Percentiles rank a stretch among this genome's conserved stretches.
Evolutionary conservation across 2,888 invertebrate species (phyloP).

Genomic region (Slavum lentiscoides): DNA sequence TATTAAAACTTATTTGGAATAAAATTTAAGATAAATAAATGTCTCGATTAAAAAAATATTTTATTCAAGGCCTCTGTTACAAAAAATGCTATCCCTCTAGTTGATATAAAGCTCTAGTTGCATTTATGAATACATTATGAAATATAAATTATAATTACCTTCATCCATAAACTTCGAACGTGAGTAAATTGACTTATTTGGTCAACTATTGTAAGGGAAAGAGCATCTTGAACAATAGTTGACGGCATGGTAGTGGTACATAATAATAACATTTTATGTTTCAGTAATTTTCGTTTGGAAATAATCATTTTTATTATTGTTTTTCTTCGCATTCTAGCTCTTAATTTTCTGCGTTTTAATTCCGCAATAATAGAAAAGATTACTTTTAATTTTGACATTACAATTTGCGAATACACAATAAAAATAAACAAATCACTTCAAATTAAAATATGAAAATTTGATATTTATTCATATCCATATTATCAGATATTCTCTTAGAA

Average conservation of each 20-base stretch:
- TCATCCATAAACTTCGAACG: constrained; percentile 29
- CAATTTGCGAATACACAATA: too few relatives aligned
- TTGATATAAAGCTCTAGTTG: neutral
- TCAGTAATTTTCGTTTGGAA: constrained; percentile 9
- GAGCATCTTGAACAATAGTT: constrained; percentile 31
- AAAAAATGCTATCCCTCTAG: constrained; percentile 12
- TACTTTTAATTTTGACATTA: too few relatives aligned
- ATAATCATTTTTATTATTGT: constrained; percentile 12
- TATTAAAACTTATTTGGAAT: neutral
- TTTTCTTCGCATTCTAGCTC: constrained; percentile 19
- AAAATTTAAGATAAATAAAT: constrained; percentile 11
- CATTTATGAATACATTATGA: constrained; percentile 25
- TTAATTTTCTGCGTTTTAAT: constrained; percentile 19
- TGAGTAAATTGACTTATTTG: constrained; percentile 13
- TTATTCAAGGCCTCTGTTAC: constrained; percentile 1
- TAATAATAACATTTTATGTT: constrained; percentile 14
- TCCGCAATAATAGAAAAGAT: neutral
- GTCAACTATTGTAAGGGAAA: constrained; percentile 17
- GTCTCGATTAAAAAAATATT: constrained; percentile 2
- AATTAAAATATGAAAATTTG: too few relatives aligned
- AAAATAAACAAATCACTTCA: too few relatives aligned
- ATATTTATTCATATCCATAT: too few relatives aligned
- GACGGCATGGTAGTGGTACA: constrained; percentile 11
- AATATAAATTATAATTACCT: constrained; percentile 24
- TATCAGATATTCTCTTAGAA: too few relatives aligned